Evolutionary conservation across 2,113 vertebrate genomes (phyloP), one percentile per base, ranked within the genome.

Genomic region (Asarcornis scutulata): DNA sequence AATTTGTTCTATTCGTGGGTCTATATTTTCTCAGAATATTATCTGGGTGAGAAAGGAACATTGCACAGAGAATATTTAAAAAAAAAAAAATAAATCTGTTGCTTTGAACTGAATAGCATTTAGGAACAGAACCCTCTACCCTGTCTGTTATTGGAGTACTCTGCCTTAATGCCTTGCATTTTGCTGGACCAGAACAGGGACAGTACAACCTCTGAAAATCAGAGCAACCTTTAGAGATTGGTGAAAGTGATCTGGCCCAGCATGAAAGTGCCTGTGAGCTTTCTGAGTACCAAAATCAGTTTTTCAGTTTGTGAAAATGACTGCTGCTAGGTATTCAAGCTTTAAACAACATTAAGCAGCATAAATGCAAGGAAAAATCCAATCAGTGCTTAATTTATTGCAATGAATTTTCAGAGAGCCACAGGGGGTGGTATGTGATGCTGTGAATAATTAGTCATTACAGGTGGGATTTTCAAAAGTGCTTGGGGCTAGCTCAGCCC

Each of bases 261-360:
- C 6, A 22, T 26, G 53, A 50, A 14, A 17, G 4, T 44, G 13
- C 17, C 3, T 26, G 14, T 7, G 71, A 31, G 5, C 8, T 11
- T 44, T 3, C 20, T 12, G 40, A 20, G 40, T 7, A 29, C 16
- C 23, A 29, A n/a, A 40, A 12, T 29, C 0, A 6, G 17, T 8
- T 53, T 20, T 64, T 13, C 17, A 40, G 10, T 40, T 40, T 29
- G 0, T 46, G 23, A 60, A 71, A 62, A 42, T 0, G 0, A 0
- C 13, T 17, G 16, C 48, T 80, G 34, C 23, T 55, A 38, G 25
- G 15, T 59, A 31, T n/a, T 79, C 0, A 1, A 15, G 29, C 29
- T 34, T 71, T 63, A 36, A 77, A 16, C 14, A 64, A 32, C 7
- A 31, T 21, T 27, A 72, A 71, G 29, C 56, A 83, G 42, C 9